A percentile compares a stretch with the other conserved stretches of the same genome.
These are phyloP conservation scores for Mus spicilegus DNA, from an alignment of 2,113 vertebrate genomes.

Conservation along the genomic window DNA sequence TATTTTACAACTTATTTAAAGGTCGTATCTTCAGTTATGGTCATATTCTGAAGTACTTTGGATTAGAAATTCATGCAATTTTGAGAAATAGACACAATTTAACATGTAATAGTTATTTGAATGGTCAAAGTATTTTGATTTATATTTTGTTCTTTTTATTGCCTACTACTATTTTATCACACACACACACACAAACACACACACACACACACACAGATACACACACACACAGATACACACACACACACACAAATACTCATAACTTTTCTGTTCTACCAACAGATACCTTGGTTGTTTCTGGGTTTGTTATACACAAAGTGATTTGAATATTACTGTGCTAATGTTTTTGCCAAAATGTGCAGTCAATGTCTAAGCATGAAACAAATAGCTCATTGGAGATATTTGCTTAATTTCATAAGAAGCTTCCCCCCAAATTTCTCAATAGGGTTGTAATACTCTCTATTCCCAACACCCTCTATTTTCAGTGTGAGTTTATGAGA, in stretches of 20 bases:
- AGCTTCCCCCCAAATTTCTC: background rate
- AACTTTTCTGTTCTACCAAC: background rate
- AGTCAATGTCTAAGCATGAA: background rate
- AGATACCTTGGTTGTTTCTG: background rate
- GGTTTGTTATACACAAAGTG: slow-evolving; percentile 1
- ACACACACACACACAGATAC: too few relatives aligned
- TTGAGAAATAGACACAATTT: background rate
- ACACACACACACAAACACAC: background rate
- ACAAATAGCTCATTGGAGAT: background rate
- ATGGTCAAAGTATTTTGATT: slow-evolving; percentile 1
- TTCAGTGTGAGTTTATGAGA: background rate
- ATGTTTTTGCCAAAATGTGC: background rate
- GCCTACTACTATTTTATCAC: background rate
- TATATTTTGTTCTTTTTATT: background rate
- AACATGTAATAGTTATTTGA: background rate
- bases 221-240: background rate
- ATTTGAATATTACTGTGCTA: background rate
- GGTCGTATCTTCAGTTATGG: background rate
- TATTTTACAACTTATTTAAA: background rate
- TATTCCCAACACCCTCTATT: background rate
- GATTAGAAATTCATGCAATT: background rate
- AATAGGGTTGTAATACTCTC: background rate
- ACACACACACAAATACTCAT: background rate
- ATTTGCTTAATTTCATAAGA: slow-evolving; percentile 18
- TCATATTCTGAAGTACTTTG: background rate